Base-by-base conservation (phyloP, 2,797 vertebrate species). In the Myotis myotis region DNA sequence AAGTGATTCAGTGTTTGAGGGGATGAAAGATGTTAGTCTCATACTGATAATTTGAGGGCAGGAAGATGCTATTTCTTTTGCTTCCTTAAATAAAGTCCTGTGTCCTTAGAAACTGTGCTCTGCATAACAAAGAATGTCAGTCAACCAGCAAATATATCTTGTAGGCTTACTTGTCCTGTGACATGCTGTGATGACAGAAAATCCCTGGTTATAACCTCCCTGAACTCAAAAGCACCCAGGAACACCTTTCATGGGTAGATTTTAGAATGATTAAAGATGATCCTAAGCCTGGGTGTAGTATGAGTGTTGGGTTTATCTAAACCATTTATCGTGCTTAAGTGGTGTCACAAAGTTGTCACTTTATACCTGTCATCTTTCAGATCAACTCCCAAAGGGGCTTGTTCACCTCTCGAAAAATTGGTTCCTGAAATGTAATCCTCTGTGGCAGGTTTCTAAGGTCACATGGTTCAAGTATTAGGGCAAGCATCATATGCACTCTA, bases 401-500 rank as follows among this genome's bases (percentile, higher is more conserved):
- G 79, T 71, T 85, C 57, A 47, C 51, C 15, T 89, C 64, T 88
- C 53, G 28, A 81, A 92, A 82, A 92, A 44, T 17, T 92, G 89
- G 17, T 33, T 91, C n/a, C 38, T 86, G 89, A 83, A 87, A 90
- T 53, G 47, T 51, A 79, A 91, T 47, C 70, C 33, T 83, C 74
- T 72, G 33, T 47, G 22, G 33, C 30, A 62, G 88, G 12, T 60
- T 90, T 89, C 30, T 68, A 57, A 83, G 47, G n/a, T 76, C 79
- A 92, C 19, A 0, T 25, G 11, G 41, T 70, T 17, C 23, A 68
- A 41, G 82, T 16, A 44, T 76, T 79, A 92, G 7, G 68, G 64
- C 49, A 94, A 70, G 68, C 84, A 66, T 82, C 22, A 23, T 20
- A 95, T 38, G 19, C 53, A 72, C 28, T 20, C 23, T 28, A 81